These are phyloP conservation scores for Ammodramus savannarum DNA, from an alignment of 2,113 vertebrate genomes.

Conservation along the genomic window DNA sequence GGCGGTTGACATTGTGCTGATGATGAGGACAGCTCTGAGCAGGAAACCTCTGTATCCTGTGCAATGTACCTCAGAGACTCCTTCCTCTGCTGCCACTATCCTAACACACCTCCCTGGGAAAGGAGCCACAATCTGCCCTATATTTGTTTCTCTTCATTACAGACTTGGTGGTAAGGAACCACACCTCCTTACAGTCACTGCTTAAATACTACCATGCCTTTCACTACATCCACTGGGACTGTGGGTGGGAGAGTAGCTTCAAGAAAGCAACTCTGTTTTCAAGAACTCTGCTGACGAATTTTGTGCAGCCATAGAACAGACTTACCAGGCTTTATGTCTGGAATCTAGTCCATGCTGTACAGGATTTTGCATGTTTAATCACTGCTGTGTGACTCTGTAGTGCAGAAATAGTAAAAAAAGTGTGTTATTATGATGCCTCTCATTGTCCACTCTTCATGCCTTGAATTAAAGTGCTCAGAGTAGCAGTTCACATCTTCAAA, in stretches of 20 bases:
- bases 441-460: background rate
- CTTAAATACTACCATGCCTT: background rate
- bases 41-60: background rate
- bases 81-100: background rate
- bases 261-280: background rate
- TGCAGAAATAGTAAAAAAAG: background rate
- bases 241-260: background rate
- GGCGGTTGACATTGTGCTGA: background rate
- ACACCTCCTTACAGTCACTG: background rate
- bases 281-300: background rate
- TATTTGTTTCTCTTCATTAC: background rate
- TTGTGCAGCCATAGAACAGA: background rate
- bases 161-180: background rate
- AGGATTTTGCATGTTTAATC: slow-evolving; percentile 3
- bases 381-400: background rate
- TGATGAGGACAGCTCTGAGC: background rate
- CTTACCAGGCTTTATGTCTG: background rate
- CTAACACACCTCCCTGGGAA: background rate
- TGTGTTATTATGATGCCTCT: background rate
- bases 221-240: background rate
- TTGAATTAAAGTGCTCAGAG: background rate
- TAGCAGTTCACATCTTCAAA: background rate
- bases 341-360: background rate
- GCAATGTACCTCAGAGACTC: background rate
- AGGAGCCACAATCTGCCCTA: background rate